Evolutionary conservation across 2,888 invertebrate species (phyloP).

Genomic region (Campoplex nolae): DNA sequence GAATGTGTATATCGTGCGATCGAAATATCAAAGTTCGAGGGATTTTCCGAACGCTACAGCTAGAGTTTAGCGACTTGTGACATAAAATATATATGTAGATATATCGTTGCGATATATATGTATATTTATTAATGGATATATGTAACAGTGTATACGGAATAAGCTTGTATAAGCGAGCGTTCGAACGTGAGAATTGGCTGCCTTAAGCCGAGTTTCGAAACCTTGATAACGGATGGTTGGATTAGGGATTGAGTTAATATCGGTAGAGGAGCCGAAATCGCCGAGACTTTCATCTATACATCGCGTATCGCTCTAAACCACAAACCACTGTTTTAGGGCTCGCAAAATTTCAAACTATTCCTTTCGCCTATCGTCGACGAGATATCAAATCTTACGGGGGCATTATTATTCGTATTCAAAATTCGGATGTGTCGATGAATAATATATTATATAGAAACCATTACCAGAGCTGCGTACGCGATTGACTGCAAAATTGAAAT

Average conservation of each 20-base stretch:
- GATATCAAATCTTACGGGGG: slow-evolving; percentile 16
- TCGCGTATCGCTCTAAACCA: slow-evolving; percentile 28
- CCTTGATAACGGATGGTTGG: slow-evolving; percentile 64
- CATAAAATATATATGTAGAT: slow-evolving; percentile 32
- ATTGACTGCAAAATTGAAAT: neutral
- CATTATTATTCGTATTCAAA: neutral
- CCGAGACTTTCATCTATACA: slow-evolving; percentile 18
- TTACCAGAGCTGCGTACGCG: neutral
- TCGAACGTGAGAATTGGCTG: slow-evolving; percentile 54
- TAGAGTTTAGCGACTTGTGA: slow-evolving; percentile 40
- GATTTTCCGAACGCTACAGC: slow-evolving; percentile 37
- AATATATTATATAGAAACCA: neutral
- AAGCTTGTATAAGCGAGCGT: slow-evolving; percentile 34
- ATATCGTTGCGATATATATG: slow-evolving; percentile 20
- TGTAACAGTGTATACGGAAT: slow-evolving; percentile 13
- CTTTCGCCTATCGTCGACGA: neutral
- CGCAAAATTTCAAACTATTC: slow-evolving; percentile 21
- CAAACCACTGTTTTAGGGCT: slow-evolving; percentile 20
- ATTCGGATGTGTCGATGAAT: neutral
- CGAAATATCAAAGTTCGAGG: slow-evolving; percentile 66
- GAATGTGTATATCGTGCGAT: slow-evolving; percentile 29
- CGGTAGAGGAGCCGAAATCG: slow-evolving; percentile 14
- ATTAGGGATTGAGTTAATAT: slow-evolving; percentile 56
- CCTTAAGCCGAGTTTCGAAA: slow-evolving; percentile 63
- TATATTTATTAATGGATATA: slow-evolving; percentile 17